Conservation (phyloP, 2,797 vertebrate species). For the Siniperca undulata region DNA sequence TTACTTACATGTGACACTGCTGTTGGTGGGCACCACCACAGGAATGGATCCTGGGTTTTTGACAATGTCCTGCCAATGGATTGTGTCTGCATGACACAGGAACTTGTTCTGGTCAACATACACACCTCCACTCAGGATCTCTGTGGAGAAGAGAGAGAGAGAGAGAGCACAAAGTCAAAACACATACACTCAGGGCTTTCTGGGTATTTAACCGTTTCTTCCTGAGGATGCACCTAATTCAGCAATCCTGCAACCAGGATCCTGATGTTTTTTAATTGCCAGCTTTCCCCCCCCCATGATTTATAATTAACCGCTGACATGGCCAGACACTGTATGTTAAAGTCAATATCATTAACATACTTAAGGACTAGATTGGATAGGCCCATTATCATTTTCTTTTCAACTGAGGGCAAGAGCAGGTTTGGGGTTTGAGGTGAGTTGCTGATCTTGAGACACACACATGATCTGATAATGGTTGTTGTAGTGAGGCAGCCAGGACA, state of each 20-base stretch:
- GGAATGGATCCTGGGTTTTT: slow-evolving; percentile 91
- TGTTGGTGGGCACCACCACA: slow-evolving; percentile 94
- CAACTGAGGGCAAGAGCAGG: not conserved
- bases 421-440: not conserved
- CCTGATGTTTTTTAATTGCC: slow-evolving; percentile 26
- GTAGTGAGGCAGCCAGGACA: slow-evolving; percentile 25
- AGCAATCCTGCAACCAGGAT: slow-evolving; percentile 4
- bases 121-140: slow-evolving; percentile 96
- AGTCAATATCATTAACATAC: slow-evolving; percentile 17
- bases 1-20: slow-evolving; percentile 88
- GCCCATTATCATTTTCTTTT: not conserved
- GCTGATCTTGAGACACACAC: slow-evolving; percentile 26
- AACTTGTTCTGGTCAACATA: slow-evolving; percentile 99
- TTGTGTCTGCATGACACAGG: slow-evolving; percentile 96
- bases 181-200: not conserved
- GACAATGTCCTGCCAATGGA: slow-evolving; percentile 99
- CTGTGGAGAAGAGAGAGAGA: slow-evolving; percentile 77
- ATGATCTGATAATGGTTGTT: slow-evolving; percentile 1
- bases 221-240: slow-evolving; percentile 13
- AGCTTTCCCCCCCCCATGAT: not conserved
- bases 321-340: slow-evolving; percentile 8
- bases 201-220: slow-evolving; percentile 1
- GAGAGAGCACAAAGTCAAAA: slow-evolving; percentile 16
- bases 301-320: slow-evolving; percentile 25
- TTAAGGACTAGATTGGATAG: not conserved